A percentile compares a stretch with the other conserved stretches of the same genome.
phyloP scores from a whole-genome alignment of 2,113 vertebrate species.

The Egretta garzetta region DNA sequence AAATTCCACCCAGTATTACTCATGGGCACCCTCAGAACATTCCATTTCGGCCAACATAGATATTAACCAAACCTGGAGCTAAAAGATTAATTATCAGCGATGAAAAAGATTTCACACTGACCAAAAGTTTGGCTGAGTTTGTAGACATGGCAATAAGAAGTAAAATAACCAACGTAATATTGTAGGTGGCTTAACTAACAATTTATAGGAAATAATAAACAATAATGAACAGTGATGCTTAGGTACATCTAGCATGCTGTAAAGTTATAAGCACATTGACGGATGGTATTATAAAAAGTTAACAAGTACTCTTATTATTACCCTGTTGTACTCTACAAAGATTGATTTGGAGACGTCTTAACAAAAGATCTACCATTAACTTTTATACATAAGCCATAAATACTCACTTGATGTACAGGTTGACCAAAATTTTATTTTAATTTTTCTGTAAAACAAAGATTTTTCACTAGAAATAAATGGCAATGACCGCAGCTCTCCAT shows the following conservation, averaged over 20 bases:
- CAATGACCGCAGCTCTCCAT: neutral
- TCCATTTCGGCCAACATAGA: accelerated
- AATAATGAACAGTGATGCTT: neutral
- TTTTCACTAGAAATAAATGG: neutral
- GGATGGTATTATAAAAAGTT: neutral
- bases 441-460: neutral
- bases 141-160: neutral
- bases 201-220: neutral
- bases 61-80: neutral
- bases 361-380: neutral
- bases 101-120: neutral
- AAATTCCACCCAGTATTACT: neutral
- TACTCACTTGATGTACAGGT: neutral
- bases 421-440: neutral
- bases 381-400: neutral
- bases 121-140: neutral
- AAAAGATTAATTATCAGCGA: neutral
- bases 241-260: neutral
- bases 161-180: neutral
- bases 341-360: neutral
- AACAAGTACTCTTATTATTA: neutral
- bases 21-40: neutral
- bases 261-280: neutral
- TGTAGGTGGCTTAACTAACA: neutral
- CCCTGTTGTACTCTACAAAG: neutral